Evolutionary conservation across 2,113 vertebrate species (phyloP), one percentile per base, ranked within the genome.

Genomic region (Cebidichthys violaceus): DNA sequence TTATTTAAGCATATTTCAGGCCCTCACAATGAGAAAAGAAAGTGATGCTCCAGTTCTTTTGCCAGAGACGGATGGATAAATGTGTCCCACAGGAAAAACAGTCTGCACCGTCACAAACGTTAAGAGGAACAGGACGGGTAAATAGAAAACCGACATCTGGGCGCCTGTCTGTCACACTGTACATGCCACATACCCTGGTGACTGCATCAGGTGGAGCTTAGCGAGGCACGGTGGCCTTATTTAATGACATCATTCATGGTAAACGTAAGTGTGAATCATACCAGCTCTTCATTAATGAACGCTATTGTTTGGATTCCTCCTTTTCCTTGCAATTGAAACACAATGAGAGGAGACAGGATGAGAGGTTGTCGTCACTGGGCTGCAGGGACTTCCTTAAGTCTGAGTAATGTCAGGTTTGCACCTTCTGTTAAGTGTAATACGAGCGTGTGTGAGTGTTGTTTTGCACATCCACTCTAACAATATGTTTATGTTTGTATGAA

Each of bases 261-360:
- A 41, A 68, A 77, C 33, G 4, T 3, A 60, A 35, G 14, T 17
- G n/a, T 89, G 22, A 88, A 69, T 72, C 80, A 86, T 29, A 59
- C 35, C n/a, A 75, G 75, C 45, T 81, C 83, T 87, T 79, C 76
- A 81, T 85, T 68, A 64, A 90, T 79, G 75, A 66, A 41, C 20
- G 43, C 55, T 59, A 70, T 84, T 90, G 89, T 86, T 89, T 80
- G 59, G 37, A 77, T 85, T 85, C 80, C 50, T 86, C 47, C 62
- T 66, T 72, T 79, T 88, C 82, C 80, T 64, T 55, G 37, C 22
- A 78, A 18, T 1, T 14, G 27, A 47, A 87, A 83, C 47, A 91
- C 88, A 92, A 83, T 87, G 83, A 82, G 52, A 88, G 88, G 87
- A 85, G 85, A 86, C 89, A 83, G 90, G 88, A 91, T 90, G 88